phyloP scores from a whole-genome alignment of 2,888 invertebrate genomes.

The Caenorhabditis sp. region DNA sequence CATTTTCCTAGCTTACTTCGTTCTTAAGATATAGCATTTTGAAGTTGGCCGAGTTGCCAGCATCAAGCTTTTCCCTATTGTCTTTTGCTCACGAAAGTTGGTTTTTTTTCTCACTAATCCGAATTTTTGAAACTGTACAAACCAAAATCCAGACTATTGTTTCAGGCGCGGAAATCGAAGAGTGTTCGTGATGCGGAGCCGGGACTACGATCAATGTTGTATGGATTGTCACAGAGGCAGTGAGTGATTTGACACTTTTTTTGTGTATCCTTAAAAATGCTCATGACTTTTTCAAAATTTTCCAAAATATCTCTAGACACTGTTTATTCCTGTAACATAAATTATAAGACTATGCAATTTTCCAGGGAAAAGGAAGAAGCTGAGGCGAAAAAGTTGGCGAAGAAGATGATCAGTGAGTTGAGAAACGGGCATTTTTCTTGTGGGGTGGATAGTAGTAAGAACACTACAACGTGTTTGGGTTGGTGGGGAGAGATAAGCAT shows the following conservation, averaged over 20 bases:
- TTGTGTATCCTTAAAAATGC: no score
- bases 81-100: no score
- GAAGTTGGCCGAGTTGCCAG: no score
- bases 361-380: slow-evolving; percentile 72
- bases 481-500: slow-evolving; percentile 1
- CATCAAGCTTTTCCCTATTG: no score
- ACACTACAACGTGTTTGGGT: background rate
- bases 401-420: slow-evolving; percentile 72
- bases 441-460: slow-evolving; percentile 10
- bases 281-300: no score
- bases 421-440: slow-evolving; percentile 8
- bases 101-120: no score
- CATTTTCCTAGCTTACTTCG: no score
- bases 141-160: background rate
- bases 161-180: slow-evolving; percentile 68
- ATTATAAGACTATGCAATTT: no score
- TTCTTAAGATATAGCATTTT: no score
- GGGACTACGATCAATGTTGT: slow-evolving; percentile 79
- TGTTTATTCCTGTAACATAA: no score
- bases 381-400: slow-evolving; percentile 70
- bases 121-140: background rate
- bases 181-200: slow-evolving; percentile 70
- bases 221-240: slow-evolving; percentile 77
- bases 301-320: no score
- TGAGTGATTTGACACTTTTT: no score